A percentile compares a stretch with the other conserved stretches of the same genome.
phyloP scores from a whole-genome alignment of 1,140 invertebrate species.

The Leptinotarsa lineolata region DNA sequence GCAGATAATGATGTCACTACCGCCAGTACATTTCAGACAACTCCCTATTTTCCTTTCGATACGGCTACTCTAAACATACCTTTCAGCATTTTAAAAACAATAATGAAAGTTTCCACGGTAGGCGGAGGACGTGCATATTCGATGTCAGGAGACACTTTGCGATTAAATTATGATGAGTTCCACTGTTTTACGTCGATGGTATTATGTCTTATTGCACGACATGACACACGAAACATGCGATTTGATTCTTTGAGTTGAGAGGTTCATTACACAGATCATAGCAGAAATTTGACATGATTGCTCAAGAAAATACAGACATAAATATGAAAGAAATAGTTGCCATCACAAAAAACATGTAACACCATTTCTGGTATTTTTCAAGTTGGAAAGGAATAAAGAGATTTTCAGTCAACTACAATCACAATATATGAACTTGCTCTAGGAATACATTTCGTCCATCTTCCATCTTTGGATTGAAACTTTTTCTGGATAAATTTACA shows the following conservation, averaged over 20 bases:
- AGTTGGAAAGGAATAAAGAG: too few relatives aligned
- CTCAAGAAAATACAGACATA: too few relatives aligned
- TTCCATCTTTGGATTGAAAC: too few relatives aligned
- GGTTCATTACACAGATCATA: too few relatives aligned
- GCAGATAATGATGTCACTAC: neutral
- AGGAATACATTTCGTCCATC: too few relatives aligned
- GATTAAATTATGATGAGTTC: neutral
- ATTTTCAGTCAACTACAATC: too few relatives aligned
- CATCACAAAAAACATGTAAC: too few relatives aligned
- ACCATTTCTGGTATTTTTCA: too few relatives aligned
- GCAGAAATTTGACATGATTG: too few relatives aligned
- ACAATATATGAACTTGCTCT: too few relatives aligned
- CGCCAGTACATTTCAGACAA: neutral
- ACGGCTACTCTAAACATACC: neutral
- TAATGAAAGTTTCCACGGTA: neutral
- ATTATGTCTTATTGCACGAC: neutral
- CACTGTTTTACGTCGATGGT: neutral
- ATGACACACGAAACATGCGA: neutral
- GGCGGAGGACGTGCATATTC: neutral
- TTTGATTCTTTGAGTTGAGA: neutral
- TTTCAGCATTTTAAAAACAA: neutral
- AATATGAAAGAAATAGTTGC: too few relatives aligned
- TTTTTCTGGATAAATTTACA: too few relatives aligned
- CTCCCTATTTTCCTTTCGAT: neutral
- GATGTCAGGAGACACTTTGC: neutral